phyloP scores from a whole-genome alignment of 2,113 vertebrate genomes.

The Gopherus evgoodei region DNA sequence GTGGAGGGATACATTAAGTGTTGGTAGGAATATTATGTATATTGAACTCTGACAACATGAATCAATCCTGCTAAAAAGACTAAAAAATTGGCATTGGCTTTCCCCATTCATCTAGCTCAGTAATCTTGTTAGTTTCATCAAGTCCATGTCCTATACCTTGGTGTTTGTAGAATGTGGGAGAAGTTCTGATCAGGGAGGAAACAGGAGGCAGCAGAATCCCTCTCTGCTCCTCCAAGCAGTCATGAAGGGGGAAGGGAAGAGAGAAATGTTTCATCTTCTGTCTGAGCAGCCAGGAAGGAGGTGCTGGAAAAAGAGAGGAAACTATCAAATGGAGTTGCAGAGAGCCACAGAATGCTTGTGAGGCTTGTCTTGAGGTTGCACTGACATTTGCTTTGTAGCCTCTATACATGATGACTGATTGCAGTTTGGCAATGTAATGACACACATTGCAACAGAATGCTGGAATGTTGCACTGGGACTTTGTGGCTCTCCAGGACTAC shows the following conservation, averaged over 20 bases:
- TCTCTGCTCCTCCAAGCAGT: not conserved
- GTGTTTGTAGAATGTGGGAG: not conserved
- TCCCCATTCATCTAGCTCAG: not conserved
- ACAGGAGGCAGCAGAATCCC: not conserved
- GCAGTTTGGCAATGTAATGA: not conserved
- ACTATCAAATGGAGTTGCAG: not conserved
- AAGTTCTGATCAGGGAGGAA: conserved; percentile 25
- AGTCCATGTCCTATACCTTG: not conserved
- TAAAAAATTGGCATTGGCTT: not conserved
- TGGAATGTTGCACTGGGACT: not conserved
- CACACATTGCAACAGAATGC: not conserved
- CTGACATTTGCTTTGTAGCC: not conserved
- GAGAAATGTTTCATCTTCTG: not conserved
- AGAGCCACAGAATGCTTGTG: not conserved
- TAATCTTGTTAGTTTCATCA: not conserved
- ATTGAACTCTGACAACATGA: not conserved
- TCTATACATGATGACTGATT: not conserved
- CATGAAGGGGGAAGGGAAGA: not conserved
- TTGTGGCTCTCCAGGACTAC: not conserved
- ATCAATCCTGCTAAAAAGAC: conserved; percentile 4
- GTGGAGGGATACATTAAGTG: not conserved
- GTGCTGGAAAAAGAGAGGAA: not conserved
- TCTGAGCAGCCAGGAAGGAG: not conserved
- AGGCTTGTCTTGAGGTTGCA: not conserved
- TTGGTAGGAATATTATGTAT: not conserved